Evolutionary conservation across 2,888 invertebrate genomes (phyloP), one percentile per base, ranked within the genome.

Genomic region (Branchellion lobata): DNA sequence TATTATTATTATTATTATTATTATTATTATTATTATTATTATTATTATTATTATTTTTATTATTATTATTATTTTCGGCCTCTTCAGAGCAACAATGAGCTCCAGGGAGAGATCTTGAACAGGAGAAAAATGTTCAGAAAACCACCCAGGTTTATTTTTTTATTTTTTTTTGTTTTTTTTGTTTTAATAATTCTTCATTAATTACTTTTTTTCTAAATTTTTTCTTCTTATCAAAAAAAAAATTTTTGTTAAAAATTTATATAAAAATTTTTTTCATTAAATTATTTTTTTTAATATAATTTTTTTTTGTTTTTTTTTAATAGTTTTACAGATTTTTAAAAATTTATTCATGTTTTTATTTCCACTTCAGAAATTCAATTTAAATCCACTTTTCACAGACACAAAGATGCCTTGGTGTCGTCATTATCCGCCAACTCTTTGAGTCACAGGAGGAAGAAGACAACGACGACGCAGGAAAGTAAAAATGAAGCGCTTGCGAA

Each of bases 81-180:
- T 5, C 40, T 40, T 5, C 40, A 40, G 40, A 40, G 40, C 40
- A 40, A 40, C 40, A 40, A 14, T 40, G 77, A 77, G 77, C 53
- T 36, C 1, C 77, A 77, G 57, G 77, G 77, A 14, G 77, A 77
- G 31, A 77, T 77, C 18, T 65, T 77, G 77, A 77, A 77, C 40
- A 57, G 77, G n/a, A 77, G 77, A 36, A 77, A 77, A n/a, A 34
- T 77, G 65, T 61, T 77, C 8, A 29, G 77, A 36, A 77, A 33
- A 34, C 61, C 77, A n/a, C 29, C 47, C 21, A 73, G 73, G 73
- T 73, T 11, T n/a, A n/a, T n/a, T 5, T n/a, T 65, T 5, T 21
- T 5, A 14, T 40, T 14, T 40, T 14, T 40, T 40, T 40, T 40
- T 40, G 40, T 14, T 40, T 21, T 65, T 27, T 65, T 65, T 3